A percentile compares a stretch with the other conserved stretches of the same genome.
These are phyloP conservation scores for Catamblyrhynchus diadema DNA, from an alignment of 2,797 vertebrate species.

Conservation along the genomic window DNA sequence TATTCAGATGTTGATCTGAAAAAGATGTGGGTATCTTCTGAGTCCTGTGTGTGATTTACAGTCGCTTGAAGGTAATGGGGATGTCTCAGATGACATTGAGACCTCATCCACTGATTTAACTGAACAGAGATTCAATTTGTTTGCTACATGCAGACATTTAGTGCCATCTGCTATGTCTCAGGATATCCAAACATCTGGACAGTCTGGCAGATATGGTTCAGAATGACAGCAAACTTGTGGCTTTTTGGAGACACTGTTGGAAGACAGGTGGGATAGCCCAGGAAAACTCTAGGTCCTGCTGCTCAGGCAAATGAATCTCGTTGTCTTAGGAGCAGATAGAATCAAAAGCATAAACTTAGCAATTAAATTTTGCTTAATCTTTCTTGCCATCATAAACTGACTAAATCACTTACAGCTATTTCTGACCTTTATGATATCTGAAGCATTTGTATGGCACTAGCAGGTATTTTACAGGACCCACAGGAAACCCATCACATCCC, in stretches of 20 bases:
- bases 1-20: background rate
- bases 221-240: background rate
- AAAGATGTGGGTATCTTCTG: background rate
- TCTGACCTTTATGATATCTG: background rate
- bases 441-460: background rate
- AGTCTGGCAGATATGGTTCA: background rate
- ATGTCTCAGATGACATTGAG: background rate
- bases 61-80: background rate
- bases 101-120: background rate
- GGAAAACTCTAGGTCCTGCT: background rate
- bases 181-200: slow-evolving; percentile 4
- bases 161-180: slow-evolving; percentile 25
- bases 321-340: background rate
- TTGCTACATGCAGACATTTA: background rate
- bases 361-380: background rate
- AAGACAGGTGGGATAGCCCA: background rate
- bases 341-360: background rate
- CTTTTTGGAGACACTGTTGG: background rate
- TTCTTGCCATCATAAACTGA: background rate
- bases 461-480: background rate
- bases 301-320: background rate
- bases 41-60: background rate
- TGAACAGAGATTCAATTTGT: slow-evolving; percentile 19
- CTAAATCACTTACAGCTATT: background rate
- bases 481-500: background rate